Base-by-base conservation (phyloP, 2,797 vertebrate species). In the Sphaeramia orbicularis region DNA sequence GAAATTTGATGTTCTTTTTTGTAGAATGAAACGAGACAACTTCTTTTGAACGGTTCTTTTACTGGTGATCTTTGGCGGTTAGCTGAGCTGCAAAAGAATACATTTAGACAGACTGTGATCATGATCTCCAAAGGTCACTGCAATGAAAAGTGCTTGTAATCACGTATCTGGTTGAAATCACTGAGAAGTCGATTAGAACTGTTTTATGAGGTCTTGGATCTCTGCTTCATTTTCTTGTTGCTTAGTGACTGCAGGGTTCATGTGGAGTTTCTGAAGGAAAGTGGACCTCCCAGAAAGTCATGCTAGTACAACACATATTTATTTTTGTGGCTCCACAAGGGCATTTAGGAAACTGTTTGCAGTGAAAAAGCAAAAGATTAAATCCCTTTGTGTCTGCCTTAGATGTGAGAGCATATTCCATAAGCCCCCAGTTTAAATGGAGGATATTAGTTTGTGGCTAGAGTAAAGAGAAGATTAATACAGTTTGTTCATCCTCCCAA, bases 81-180 rank as follows among this genome's bases (percentile, higher is more conserved):
- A 24, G 49, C 55, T 37, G 66, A 54, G 40, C 61, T 66, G 41
- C 12, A 64, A 64, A 49, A 48, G 36, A 59, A 55, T 47, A 76
- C 47, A 74, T 82, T 82, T 80, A 65, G 48, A 58, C 64, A 75
- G 30, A 54, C 41, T 36, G 47, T 61, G 65, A 76, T 84, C 77
- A 84, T 51, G 9, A 40, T 66, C 71, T 77, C 24, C 30, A 76
- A 87, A 85, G 76, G 76, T 85, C 84, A 78, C 11, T 15, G 10
- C 69, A 60, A 41, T 14, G 48, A 65, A 76, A 80, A 73, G 67
- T 53, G 18, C 74, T 66, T 65, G 61, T 56, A 83, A 78, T 83
- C 41, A 57, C 66, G 54, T 57, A 71, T 70, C 65, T 56, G 11
- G 58, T 71, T 67, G 36, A 81, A 81, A 82, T 71, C 76, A 76